phyloP scores from a whole-genome alignment of 1,140 invertebrate genomes.

The Ostrea denselamellosa region DNA sequence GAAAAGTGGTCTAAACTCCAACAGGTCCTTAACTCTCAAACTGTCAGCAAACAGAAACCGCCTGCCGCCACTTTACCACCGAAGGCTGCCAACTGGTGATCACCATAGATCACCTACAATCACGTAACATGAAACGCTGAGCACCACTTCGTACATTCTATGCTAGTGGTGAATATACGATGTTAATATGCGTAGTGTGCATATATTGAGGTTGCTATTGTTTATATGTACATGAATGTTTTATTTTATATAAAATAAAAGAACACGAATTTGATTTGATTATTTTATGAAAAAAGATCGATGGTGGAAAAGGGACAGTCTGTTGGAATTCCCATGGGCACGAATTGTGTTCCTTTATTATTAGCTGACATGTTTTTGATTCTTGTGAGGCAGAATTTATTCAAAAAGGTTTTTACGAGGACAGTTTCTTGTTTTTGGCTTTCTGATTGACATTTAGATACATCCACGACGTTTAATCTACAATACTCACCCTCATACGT shows the following conservation, averaged over 20 bases:
- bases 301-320: no score
- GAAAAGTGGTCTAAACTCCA: slow-evolving; percentile 51
- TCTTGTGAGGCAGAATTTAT: no score
- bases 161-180: neutral
- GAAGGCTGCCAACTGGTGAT: neutral
- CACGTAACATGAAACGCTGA: neutral
- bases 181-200: neutral
- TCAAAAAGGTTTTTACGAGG: no score
- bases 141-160: neutral
- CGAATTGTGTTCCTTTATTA: neutral
- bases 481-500: no score
- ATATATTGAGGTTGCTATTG: neutral
- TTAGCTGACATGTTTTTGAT: no score
- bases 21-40: slow-evolving; percentile 43
- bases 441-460: no score
- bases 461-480: no score
- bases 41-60: slow-evolving; percentile 44
- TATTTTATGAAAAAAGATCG: no score
- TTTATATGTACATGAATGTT: neutral
- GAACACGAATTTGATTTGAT: neutral
- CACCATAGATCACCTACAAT: neutral
- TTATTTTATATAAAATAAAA: neutral
- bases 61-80: slow-evolving; percentile 53
- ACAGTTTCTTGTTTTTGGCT: no score
- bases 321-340: neutral